Evolutionary conservation across 2,888 invertebrate species (phyloP).

Genomic region (Orthosia incerta): DNA sequence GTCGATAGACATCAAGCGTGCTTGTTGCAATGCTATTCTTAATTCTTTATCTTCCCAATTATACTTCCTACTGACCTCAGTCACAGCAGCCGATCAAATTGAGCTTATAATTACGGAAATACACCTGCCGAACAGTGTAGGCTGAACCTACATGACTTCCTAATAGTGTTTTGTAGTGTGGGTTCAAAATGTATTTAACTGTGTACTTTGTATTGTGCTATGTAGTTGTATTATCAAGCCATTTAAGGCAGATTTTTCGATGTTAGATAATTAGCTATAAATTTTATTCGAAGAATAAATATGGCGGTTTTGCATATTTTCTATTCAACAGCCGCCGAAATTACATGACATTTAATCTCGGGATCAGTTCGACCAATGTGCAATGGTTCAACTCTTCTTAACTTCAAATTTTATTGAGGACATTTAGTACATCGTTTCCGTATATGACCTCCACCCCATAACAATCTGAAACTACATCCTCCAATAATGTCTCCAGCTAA

Average conservation of each 20-base stretch:
- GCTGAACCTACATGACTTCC: conserved; percentile 54
- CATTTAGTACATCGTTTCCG: neutral
- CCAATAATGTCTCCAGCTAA: neutral
- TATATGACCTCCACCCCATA: neutral
- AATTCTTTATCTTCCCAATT: neutral
- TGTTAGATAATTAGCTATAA: no score
- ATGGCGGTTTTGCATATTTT: no score
- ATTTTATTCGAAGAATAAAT: no score
- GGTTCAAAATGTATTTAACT: conserved; percentile 19
- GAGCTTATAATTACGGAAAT: conserved; percentile 56
- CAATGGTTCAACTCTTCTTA: neutral
- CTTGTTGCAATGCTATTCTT: neutral
- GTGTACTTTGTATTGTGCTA: neutral
- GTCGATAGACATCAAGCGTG: no score
- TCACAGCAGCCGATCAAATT: conserved; percentile 13
- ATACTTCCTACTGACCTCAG: no score
- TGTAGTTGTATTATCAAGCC: neutral
- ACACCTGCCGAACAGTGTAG: conserved; percentile 35
- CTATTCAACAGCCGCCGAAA: no score
- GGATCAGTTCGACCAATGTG: neutral
- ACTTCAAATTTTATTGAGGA: neutral
- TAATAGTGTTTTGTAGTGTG: conserved; percentile 49
- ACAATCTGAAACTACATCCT: neutral
- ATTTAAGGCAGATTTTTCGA: no score
- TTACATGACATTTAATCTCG: no score